These are phyloP conservation scores for Pachyseris speciosa DNA, from an alignment of 64 coral and sea anemone species.

Conservation along the genomic window DNA sequence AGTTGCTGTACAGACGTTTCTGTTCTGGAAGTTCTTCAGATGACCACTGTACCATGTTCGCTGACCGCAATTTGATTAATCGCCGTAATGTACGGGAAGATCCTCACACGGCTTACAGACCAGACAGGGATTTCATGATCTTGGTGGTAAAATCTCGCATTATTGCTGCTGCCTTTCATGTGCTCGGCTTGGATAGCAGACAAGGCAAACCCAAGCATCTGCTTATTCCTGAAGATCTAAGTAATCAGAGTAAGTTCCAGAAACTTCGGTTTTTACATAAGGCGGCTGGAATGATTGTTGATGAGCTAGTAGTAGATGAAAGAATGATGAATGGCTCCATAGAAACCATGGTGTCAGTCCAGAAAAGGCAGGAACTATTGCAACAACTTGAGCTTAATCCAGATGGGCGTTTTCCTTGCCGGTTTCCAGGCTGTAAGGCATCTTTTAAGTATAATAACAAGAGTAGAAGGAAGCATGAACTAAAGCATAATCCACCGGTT, in stretches of 20 bases:
- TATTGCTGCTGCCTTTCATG: slow-evolving; percentile 20
- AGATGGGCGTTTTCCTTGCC: too few relatives aligned
- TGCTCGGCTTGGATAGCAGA: slow-evolving; percentile 32
- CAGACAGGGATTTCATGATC: slow-evolving; percentile 44
- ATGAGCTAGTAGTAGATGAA: slow-evolving; percentile 22
- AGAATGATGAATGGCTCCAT: neutral
- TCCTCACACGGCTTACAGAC: slow-evolving; percentile 7
- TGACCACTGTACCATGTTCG: slow-evolving; percentile 22
- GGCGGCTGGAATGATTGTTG: slow-evolving; percentile 47
- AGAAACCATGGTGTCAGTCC: slow-evolving; percentile 19
- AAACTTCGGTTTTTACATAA: slow-evolving; percentile 57
- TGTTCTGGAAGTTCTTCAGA: slow-evolving; percentile 15
- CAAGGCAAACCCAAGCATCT: neutral
- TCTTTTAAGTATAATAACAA: too few relatives aligned
- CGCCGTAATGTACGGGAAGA: slow-evolving; percentile 33
- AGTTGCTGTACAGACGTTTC: slow-evolving; percentile 33
- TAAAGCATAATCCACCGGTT: slow-evolving; percentile 43
- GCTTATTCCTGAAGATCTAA: slow-evolving; percentile 8
- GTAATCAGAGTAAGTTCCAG: neutral
- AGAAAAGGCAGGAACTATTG: slow-evolving; percentile 33
- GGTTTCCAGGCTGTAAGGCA: too few relatives aligned
- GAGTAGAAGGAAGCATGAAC: too few relatives aligned
- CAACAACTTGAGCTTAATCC: slow-evolving; percentile 41
- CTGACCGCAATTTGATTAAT: slow-evolving; percentile 40
- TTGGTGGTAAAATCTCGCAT: slow-evolving; percentile 7